Base-by-base conservation (phyloP, 1,140 invertebrate species). In the Bombus difficillimus region DNA sequence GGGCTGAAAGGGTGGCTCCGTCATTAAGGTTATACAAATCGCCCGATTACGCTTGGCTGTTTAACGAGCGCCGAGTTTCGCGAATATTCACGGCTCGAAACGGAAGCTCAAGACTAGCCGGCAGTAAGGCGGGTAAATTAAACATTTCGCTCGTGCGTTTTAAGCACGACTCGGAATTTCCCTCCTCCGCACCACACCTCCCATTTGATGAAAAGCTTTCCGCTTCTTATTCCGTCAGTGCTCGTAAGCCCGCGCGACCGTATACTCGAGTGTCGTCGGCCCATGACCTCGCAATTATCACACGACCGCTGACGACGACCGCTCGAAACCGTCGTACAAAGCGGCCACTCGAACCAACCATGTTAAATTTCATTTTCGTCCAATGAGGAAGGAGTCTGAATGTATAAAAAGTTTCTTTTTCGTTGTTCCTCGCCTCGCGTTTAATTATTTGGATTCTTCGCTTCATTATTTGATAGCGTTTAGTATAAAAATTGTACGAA, bases 1-100 rank as follows among this genome's bases (percentile, higher is more conserved):
- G n/a, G 47, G 43, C 39, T 34, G 57, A 18, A 39, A 41, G 75
- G 75, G 25, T 78, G 37, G 75, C 22, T 41, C 53, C 88, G 83
- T 90, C 90, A 90, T 92, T 92, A 92, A 92, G 83, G 79, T 92
- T 86, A 88, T 90, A 92, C 91, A 91, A 91, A 92, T 92, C 90
- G 90, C 73, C 47, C 89, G 89, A 92, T 91, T 88, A 86, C 85
- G 81, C 80, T 80, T 53, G 82, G 73, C 79, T 86, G 81, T 88
- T 92, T 90, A 92, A 92, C 90, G 91, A 91, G 74, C 81, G 62
- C 77, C 73, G 74, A 90, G 82, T 88, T 89, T 77, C 68, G 79
- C 83, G 73, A 90, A 92, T 90, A 89, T 87, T 89, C 86, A 91
- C 86, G 62, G 28, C 86, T 80, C 53, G 84, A 69, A 71, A 73